Base-by-base conservation (phyloP, 2,888 invertebrate species). In the Pyralis farinalis region DNA sequence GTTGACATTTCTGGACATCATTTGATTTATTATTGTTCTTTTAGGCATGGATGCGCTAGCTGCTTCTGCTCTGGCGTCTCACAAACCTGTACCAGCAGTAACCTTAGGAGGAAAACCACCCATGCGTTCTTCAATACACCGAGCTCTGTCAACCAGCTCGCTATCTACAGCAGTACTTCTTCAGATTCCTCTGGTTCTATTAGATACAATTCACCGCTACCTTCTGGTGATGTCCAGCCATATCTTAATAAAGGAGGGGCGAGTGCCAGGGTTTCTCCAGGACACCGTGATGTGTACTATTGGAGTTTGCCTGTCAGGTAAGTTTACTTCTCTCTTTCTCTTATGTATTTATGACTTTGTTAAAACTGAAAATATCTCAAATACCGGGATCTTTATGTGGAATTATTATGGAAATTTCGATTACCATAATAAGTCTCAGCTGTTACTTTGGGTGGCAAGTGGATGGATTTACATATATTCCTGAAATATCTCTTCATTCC, bases 31-130 rank as follows among this genome's bases (percentile, higher is more conserved):
- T 16, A 4, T 34, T 29, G 35, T 10, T 3, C 21, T 63, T 62
- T 12, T 67, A 88, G 89, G 51, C 93, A 94, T 54, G 99, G 99
- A 31, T 99, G 99, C 78, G 94, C 98, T 39, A 91, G 93, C 40
- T 99, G 99, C 81, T 99, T 98, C 95, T 99, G 99, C 78, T 96
- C 96, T 90, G 98, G 98, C 1, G 92, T 97, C 27, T 93, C 96
- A 0, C 85, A 90, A 25, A 91, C 92, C 50, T 99, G 99, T 74
- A 91, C 91, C 41, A 96, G 97, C 64, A 97, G 97, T 37, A 91
- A 90, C 41, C 92, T 92, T 82, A 93, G 94, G 47, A 91, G 96
- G 41, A 92, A 92, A 51, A 83, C 88, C 0, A 75, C 73, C 0
- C 57, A 55, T 0, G 64, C 76, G 0, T 64, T 65, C 10, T 89